phyloP scores from a whole-genome alignment of 2,888 invertebrate species.

The Abscondita cerata region DNA sequence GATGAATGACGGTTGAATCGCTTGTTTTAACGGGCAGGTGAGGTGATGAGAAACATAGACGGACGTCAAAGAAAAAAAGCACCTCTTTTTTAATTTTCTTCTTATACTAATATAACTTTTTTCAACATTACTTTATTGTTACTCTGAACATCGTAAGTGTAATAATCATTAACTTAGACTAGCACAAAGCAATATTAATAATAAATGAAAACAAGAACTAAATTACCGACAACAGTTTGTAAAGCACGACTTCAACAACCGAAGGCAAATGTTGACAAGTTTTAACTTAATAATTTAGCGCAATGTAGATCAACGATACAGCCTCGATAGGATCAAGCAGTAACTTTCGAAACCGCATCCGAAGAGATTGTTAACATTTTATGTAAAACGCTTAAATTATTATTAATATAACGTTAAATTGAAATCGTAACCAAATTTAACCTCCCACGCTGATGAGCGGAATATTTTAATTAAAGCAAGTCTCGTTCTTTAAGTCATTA shows the following conservation, averaged over 20 bases:
- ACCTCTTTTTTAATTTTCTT: slow-evolving; percentile 6
- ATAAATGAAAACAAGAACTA: not conserved
- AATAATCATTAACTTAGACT: too few species aligned
- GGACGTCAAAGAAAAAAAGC: slow-evolving; percentile 21
- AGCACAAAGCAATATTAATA: too few species aligned
- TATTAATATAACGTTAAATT: too few species aligned
- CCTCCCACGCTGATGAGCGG: not conserved
- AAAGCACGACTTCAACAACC: not conserved
- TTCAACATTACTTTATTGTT: too few species aligned
- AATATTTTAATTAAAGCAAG: not conserved
- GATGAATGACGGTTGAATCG: slow-evolving; percentile 55
- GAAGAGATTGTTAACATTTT: too few species aligned
- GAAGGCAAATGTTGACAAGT: slow-evolving; percentile 2
- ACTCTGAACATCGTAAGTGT: too few species aligned
- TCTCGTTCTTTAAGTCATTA: slow-evolving; percentile 13
- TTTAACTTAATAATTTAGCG: slow-evolving; percentile 12
- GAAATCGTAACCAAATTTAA: slow-evolving; percentile 4
- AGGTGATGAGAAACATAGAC: slow-evolving; percentile 29
- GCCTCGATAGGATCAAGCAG: slow-evolving; percentile 18
- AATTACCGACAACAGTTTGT: not conserved
- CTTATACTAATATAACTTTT: too few species aligned
- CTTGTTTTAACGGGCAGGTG: slow-evolving; percentile 51
- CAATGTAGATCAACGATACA: slow-evolving; percentile 1
- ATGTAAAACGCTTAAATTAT: too few species aligned
- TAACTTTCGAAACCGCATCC: slow-evolving; percentile 6